Percentiles rank a stretch among this genome's conserved stretches.
Evolutionary conservation across 2,113 vertebrate species (phyloP).

Genomic region (Potamarius usumacintae): DNA sequence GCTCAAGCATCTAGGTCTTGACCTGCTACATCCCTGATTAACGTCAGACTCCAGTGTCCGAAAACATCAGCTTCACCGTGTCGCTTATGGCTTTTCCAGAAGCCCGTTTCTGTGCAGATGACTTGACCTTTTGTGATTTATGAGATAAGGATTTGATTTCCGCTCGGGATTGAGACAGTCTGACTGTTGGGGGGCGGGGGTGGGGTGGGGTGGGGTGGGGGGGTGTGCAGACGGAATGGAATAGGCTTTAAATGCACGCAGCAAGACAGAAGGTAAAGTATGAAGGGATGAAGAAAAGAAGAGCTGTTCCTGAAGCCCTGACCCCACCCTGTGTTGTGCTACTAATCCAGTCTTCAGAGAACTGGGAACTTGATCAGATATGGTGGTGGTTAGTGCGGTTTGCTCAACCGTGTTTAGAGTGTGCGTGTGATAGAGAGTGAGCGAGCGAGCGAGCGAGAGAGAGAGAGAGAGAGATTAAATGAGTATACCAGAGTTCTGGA

Average conservation of each 20-base stretch:
- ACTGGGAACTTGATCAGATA: conserved; percentile 7
- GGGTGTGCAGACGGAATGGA: background rate
- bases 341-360: conserved; percentile 12
- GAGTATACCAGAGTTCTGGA: background rate
- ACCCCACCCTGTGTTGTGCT: background rate
- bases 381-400: background rate
- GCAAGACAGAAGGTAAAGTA: background rate
- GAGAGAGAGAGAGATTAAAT: conserved; percentile 25
- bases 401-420: conserved; percentile 27
- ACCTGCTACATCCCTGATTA: conserved; percentile 11
- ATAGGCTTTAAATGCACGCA: background rate
- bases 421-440: conserved; percentile 4
- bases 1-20: background rate
- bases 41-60: background rate
- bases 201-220: no score
- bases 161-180: background rate
- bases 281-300: background rate
- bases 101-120: background rate
- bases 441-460: no score
- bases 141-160: conserved; percentile 23
- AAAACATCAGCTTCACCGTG: background rate
- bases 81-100: conserved; percentile 2
- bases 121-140: conserved; percentile 12
- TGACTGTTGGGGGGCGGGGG: background rate
- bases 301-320: conserved; percentile 6